Base-by-base conservation (phyloP, 2,797 vertebrate species). In the Myotis daubentonii region DNA sequence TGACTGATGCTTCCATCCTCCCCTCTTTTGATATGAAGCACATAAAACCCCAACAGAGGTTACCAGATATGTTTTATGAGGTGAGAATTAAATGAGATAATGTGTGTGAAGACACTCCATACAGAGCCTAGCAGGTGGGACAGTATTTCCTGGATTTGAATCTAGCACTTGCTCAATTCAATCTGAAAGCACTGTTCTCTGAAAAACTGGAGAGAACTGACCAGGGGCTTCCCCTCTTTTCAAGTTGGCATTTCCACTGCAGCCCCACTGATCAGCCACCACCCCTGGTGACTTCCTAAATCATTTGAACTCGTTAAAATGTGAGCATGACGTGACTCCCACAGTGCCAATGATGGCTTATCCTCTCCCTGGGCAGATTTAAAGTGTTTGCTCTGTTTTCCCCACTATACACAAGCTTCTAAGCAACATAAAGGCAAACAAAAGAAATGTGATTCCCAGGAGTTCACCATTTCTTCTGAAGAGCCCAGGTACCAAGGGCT, bases 381-480 rank as follows among this genome's bases (percentile, higher is more conserved):
- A 57, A 94, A 83, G 78, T 4, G 15, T 20, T 23, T 55, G 41
- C 10, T 92, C 22, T 22, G 71, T 60, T 44, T 28, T 3, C 9
- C 6, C 49, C 49, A 51, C 25, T 0, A 62, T 41, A 76, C 92
- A 76, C 49, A 72, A 62, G 17, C 19, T 82, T 94, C 57, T 71
- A 71, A 89, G 23, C 33, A 89, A 89, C 82, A 84, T 30, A 28
- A 83, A 38, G 57, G 41, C 55, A 95, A 88, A 53, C 33, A 49
- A 91, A 95, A 94, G 44, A 70, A 93, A 10, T 23, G 15, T 57
- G 51, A 20, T 66, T 85, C 87, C 75, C 72, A 70, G n/a, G 60
- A 93, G 47, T n/a, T 91, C n/a, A 13, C 10, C 62, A 62, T 22
- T 60, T 81, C 51, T 92, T 83, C 75, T 74, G 60, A 74, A 87